Evolutionary conservation across 35 echinoderm and acorn worm species (phyloP), one percentile per base, ranked within the genome.

Genomic region (Strongylocentrotus purpuratus): DNA sequence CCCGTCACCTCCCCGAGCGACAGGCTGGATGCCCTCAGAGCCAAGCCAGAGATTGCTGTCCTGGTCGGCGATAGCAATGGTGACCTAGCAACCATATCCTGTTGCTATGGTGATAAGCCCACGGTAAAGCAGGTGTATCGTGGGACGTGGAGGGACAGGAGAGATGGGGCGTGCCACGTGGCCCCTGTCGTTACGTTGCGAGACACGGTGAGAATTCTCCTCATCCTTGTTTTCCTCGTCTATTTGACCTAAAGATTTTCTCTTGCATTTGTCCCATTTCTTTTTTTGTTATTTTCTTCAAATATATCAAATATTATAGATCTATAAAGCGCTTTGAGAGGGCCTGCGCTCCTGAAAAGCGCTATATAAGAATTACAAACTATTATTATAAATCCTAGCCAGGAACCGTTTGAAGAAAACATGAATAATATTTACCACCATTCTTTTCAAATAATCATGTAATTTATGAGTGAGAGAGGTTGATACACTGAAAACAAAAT

Each of bases 51-150:
- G 91, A 58, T 93, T 47, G 45, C 91, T 28, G 41, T 93, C 47
- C 91, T 93, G 11, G 91, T 46, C 15, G 45, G 91, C 48, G 91
- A 93, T 58, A 58, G 46, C 91, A 93, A 46, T 0, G 91, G 91
- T 31, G 91, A 93, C 46, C 31, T 93, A n/a, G 48, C 48, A 32
- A 93, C 48, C 11, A 20, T 93, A 31, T 55, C 12, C 31, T 93
- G 91, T 93, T 47, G 91, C 18, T 93, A 93, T 32, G 91, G 91
- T 47, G 91, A 93, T 46, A 93, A 58, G 45, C 91, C 91, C 9
- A 58, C 48, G 0, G 91, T 93, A 47, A 93, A 93, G 48, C 91
- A 50, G 4, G 91, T 93, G 45, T 93, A 93, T 31, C 45, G 91
- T 13, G 91, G 46, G 9, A 58, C 31, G 46, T 93, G 91, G 91